Conservation (phyloP, 2,113 vertebrate genomes). For the Dromiciops gliroides region DNA sequence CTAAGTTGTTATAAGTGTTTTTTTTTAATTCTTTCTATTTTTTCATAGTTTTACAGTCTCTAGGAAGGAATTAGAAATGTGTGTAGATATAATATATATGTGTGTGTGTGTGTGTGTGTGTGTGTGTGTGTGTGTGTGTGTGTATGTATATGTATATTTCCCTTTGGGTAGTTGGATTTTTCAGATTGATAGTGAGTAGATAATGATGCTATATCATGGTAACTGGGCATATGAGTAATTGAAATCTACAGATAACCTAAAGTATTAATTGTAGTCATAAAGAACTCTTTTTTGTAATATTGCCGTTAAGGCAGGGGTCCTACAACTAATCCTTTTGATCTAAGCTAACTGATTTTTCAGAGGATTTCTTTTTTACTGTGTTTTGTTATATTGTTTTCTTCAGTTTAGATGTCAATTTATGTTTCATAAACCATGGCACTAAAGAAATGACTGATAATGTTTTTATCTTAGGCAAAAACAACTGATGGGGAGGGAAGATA, state of each 20-base stretch:
- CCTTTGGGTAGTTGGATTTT: not conserved
- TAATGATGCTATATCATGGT: not conserved
- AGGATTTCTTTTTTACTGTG: not conserved
- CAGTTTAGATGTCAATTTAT: not conserved
- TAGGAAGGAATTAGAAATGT: not conserved
- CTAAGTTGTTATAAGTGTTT: not conserved
- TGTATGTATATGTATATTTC: too few species aligned
- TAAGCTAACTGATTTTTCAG: not conserved
- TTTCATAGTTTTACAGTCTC: not conserved
- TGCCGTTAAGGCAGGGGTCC: not conserved
- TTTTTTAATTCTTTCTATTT: not conserved
- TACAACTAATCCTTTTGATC: not conserved
- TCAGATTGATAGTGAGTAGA: not conserved
- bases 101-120: too few species aligned
- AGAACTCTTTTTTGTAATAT: not conserved
- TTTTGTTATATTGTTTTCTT: not conserved
- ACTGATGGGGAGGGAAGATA: not conserved
- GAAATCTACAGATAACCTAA: not conserved
- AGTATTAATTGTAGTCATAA: not conserved
- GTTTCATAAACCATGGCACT: not conserved
- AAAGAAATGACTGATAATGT: not conserved
- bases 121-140: too few species aligned
- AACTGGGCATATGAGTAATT: not conserved
- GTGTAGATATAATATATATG: too few species aligned
- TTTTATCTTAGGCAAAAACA: not conserved